Base-by-base conservation (phyloP, 30 jellyfish, hydroid and myxozoan species). In the Chrysaora quinquecirrha region DNA sequence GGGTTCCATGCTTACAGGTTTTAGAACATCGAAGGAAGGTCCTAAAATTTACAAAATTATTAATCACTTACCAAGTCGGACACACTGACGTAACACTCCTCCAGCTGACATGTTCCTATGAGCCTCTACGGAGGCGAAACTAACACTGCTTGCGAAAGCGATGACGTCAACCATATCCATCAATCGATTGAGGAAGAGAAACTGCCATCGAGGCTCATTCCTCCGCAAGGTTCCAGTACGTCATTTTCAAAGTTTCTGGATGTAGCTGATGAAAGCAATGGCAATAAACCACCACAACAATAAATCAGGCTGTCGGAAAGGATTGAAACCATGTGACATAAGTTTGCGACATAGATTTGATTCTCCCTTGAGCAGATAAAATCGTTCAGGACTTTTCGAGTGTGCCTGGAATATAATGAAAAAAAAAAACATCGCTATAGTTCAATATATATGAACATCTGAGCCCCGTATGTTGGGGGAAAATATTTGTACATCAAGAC, bases 251-350 rank as follows among this genome's bases (percentile, higher is more conserved):
- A 93, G 76, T 93, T 87, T 24, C 87, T 91, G 21, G 98, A 93
- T 27, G 98, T 93, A 12, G 97, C 97, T 20, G 98, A 93, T 20
- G 98, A 82, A 4, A 93, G 87, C 54, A 93, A 89, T 2, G 98
- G 98, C 20, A 93, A 85, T 35, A 93, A 82, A 43, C 98, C 98
- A 12, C 98, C 98, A 84, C 98, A 93, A 80, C 98, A 93, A 86
- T 25, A 93, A 1, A 93, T 81, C 62, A 93, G 76, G 35, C 98
- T 93, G 90, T 93, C 98, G 21, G 98, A 87, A 34, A 93, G 80
- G 4, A 93, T 82, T 56, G 98, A 93, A 19, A 93, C 98, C 98
- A 93, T 82, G 72, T 93, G 98, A 58, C 98, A 93, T 73, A 93
- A 60, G 76, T 93, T 93, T 68, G 75, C 85, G 18, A 93, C 71